These are phyloP conservation scores for Synergus gifuensis DNA, from an alignment of 2,888 invertebrate genomes.

Conservation along the genomic window DNA sequence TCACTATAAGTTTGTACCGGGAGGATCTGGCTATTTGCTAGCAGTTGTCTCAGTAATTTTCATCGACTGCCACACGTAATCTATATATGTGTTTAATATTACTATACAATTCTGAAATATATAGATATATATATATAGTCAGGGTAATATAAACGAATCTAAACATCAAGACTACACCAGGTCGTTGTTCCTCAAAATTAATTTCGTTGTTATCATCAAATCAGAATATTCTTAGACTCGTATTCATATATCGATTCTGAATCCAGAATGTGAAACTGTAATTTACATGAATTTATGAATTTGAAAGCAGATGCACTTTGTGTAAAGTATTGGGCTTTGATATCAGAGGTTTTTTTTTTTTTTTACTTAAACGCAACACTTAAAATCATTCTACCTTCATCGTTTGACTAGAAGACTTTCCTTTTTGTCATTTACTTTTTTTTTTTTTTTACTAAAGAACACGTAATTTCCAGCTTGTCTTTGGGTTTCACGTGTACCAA, in stretches of 20 bases:
- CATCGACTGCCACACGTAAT: conserved; percentile 58
- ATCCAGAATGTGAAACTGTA: background rate
- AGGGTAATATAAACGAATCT: background rate
- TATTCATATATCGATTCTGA: background rate
- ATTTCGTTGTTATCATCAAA: conserved; percentile 51
- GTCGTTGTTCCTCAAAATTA: conserved; percentile 60
- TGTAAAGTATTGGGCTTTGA: background rate
- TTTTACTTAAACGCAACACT: background rate
- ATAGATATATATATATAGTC: conserved; percentile 15
- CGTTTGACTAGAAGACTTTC: background rate
- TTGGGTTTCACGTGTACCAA: conserved; percentile 6
- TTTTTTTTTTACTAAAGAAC: background rate
- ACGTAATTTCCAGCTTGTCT: background rate
- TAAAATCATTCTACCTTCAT: background rate
- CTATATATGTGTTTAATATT: conserved; percentile 13
- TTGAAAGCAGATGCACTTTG: background rate
- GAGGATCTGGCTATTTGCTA: conserved; percentile 64
- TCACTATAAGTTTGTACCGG: conserved; percentile 62
- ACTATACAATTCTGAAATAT: background rate
- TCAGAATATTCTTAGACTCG: conserved; percentile 36
- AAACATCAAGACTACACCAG: background rate
- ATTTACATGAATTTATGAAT: background rate
- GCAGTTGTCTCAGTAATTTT: conserved; percentile 65
- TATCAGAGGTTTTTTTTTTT: background rate
- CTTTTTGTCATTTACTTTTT: background rate